Conservation (phyloP, 2,113 vertebrate species). For the Nymphicus hollandicus region DNA sequence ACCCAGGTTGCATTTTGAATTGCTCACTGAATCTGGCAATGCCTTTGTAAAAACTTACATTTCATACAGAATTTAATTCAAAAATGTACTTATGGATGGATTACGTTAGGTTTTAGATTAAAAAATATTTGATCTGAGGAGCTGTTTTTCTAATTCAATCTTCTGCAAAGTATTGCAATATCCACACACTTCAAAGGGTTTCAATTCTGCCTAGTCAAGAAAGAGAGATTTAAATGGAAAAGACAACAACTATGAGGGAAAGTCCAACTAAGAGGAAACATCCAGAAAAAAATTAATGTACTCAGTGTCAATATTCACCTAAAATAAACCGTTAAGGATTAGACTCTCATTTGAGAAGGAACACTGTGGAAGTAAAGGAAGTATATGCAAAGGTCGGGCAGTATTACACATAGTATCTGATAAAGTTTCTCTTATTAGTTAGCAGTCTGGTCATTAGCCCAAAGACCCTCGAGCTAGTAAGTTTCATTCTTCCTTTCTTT, state of each 20-base stretch:
- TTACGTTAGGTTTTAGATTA: neutral
- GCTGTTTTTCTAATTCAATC: neutral
- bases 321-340: neutral
- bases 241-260: neutral
- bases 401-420: neutral
- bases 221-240: neutral
- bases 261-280: neutral
- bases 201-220: neutral
- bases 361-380: neutral
- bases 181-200: neutral
- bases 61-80: neutral
- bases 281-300: neutral
- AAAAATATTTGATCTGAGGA: neutral
- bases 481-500: neutral
- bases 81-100: neutral
- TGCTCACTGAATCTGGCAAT: neutral
- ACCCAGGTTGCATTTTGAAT: neutral
- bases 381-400: neutral
- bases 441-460: neutral
- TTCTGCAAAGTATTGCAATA: neutral
- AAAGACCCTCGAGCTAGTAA: neutral
- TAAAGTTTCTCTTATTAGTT: neutral
- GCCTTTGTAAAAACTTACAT: neutral
- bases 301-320: neutral
- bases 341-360: neutral